Percentiles rank a stretch among this genome's conserved stretches.
These are phyloP conservation scores for Plutomurus gul DNA, from an alignment of 1,140 invertebrate genomes.

Conservation along the genomic window DNA sequence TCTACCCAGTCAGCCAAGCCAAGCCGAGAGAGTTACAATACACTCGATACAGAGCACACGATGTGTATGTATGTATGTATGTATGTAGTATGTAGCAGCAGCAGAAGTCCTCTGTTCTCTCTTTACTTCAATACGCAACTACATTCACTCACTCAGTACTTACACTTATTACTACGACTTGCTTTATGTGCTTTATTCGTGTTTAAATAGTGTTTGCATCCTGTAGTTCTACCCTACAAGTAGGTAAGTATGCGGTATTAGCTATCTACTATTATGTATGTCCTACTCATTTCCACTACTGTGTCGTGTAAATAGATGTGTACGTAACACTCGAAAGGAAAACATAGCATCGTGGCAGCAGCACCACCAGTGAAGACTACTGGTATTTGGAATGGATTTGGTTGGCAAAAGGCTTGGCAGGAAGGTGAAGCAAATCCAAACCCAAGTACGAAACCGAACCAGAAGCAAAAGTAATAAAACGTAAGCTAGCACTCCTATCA, in stretches of 20 bases:
- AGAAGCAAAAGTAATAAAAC: slow-evolving; percentile 27
- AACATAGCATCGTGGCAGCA: no score
- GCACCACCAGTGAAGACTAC: background rate
- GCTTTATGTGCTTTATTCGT: slow-evolving; percentile 21
- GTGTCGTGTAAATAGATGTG: background rate
- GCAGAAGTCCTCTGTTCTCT: background rate
- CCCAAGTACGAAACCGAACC: slow-evolving; percentile 3
- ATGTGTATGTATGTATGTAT: no score
- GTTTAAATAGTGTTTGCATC: slow-evolving; percentile 14
- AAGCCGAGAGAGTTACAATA: no score
- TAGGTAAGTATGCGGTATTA: background rate
- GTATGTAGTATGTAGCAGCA: no score
- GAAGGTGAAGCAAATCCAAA: slow-evolving; percentile 13
- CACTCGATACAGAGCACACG: no score
- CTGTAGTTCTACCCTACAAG: background rate
- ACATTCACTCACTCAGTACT: background rate
- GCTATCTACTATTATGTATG: background rate
- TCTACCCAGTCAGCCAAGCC: no score
- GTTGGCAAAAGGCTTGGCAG: background rate
- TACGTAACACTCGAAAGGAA: no score
- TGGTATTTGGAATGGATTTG: background rate
- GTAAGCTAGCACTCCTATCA: slow-evolving; percentile 17
- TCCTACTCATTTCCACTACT: background rate
- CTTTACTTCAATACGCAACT: background rate
- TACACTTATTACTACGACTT: slow-evolving; percentile 24